A percentile compares a stretch with the other conserved stretches of the same genome.
Evolutionary conservation across 23 tunicate species (phyloP).

Genomic region (Halocynthia aurantium): DNA sequence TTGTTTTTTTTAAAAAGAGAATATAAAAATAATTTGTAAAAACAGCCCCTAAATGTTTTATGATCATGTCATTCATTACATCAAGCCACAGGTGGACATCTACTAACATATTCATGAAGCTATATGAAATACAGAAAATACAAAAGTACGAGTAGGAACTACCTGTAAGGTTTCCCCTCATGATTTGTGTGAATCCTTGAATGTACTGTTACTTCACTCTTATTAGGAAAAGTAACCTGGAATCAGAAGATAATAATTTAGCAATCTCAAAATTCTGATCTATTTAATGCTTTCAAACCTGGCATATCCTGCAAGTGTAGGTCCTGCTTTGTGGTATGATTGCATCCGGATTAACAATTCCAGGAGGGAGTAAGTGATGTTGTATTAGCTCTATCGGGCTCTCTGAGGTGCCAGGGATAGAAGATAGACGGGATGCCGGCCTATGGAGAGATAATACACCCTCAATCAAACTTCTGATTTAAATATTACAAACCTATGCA

Average conservation of each 20-base stretch:
- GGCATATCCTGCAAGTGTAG: conserved; percentile 90
- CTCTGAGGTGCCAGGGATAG: not conserved
- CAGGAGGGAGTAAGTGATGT: conserved; percentile 13
- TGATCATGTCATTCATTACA: not conserved
- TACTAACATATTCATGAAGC: not conserved
- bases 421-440: not conserved
- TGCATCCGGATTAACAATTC: conserved; percentile 79
- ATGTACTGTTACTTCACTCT: conserved; percentile 94
- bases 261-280: not conserved
- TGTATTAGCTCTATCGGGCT: no score
- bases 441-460: not conserved
- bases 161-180: conserved; percentile 95
- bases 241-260: not conserved
- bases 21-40: not conserved
- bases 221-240: conserved; percentile 83
- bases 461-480: not conserved
- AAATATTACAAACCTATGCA: no score
- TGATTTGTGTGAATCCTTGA: conserved; percentile 87
- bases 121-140: conserved; percentile 1
- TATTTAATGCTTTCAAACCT: conserved; percentile 27
- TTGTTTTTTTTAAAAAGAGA: not conserved
- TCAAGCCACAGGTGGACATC: not conserved
- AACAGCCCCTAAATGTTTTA: not conserved
- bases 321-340: conserved; percentile 72
- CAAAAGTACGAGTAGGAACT: not conserved